These are phyloP conservation scores for Aspidiotus rigidus DNA, from an alignment of 2,888 invertebrate species.

Conservation along the genomic window DNA sequence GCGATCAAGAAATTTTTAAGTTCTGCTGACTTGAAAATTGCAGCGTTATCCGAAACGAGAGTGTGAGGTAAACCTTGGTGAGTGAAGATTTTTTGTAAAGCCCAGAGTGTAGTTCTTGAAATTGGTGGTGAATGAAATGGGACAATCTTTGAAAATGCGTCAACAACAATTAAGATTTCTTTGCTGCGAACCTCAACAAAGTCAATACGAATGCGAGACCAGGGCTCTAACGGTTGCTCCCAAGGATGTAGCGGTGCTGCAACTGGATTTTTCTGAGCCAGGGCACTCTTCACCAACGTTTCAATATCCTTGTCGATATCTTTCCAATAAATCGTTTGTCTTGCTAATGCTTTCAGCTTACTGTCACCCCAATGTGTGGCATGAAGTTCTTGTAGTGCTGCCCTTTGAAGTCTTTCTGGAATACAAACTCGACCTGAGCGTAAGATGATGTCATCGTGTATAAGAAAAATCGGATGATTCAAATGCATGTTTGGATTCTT, in stretches of 20 bases:
- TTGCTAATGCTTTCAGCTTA: constrained; percentile 24
- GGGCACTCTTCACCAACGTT: neutral
- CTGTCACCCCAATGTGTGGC: constrained; percentile 37
- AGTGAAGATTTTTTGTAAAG: constrained; percentile 14
- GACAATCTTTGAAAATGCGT: constrained; percentile 20
- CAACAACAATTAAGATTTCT: constrained; percentile 25
- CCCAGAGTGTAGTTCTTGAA: constrained; percentile 1
- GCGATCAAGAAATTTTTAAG: constrained; percentile 34
- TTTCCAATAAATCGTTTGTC: constrained; percentile 25
- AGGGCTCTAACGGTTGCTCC: neutral
- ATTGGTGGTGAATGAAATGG: constrained; percentile 35
- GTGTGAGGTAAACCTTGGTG: constrained; percentile 19
- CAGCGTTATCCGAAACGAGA: constrained; percentile 24
- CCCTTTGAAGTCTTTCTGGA: constrained; percentile 8
- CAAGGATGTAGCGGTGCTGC: constrained; percentile 11
- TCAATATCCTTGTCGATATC: constrained; percentile 15
- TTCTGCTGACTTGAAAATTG: constrained; percentile 10
- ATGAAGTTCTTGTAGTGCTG: constrained; percentile 39
- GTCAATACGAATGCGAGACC: constrained; percentile 27
- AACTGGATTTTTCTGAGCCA: neutral
- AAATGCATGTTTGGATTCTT: too few species aligned
- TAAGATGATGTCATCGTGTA: constrained; percentile 28
- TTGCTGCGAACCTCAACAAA: constrained; percentile 20
- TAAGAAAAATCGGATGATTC: neutral
- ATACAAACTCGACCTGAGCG: constrained; percentile 34